Conservation (phyloP, 2,888 invertebrate genomes). For the Napeogenes inachia region DNA sequence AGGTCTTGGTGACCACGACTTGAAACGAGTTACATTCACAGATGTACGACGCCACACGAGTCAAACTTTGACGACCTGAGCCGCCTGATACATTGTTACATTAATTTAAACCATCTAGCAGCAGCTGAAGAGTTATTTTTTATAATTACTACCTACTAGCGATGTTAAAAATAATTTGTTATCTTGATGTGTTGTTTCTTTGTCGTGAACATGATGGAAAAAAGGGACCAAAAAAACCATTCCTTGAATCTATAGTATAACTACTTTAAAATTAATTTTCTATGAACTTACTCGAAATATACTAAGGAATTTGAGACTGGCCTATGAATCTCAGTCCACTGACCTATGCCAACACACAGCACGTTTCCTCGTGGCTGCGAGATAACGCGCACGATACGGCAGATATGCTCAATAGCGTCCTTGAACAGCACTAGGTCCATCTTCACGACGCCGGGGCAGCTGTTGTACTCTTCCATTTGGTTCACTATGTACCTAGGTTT, state of each 20-base stretch:
- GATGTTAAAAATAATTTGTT: too few relatives aligned
- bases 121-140: too few relatives aligned
- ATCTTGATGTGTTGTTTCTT: too few relatives aligned
- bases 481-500: slow-evolving; percentile 64
- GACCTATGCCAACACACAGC: slow-evolving; percentile 89
- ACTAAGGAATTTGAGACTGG: too few relatives aligned
- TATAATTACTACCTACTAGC: too few relatives aligned
- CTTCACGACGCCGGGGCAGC: slow-evolving; percentile 84
- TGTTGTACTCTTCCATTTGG: slow-evolving; percentile 87
- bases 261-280: too few relatives aligned
- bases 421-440: slow-evolving; percentile 91
- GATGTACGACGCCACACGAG: slow-evolving; percentile 86
- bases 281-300: too few relatives aligned
- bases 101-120: background rate
- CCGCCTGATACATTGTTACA: slow-evolving; percentile 76
- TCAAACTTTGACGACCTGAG: slow-evolving; percentile 89
- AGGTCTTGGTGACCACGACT: slow-evolving; percentile 87
- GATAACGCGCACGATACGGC: slow-evolving; percentile 88
- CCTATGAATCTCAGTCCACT: slow-evolving; percentile 16
- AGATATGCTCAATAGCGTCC: slow-evolving; percentile 91
- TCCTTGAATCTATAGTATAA: too few relatives aligned
- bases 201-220: too few relatives aligned
- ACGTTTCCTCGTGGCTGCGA: slow-evolving; percentile 90
- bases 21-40: slow-evolving; percentile 87
- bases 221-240: too few relatives aligned